Percentiles rank a stretch among this genome's conserved stretches.
phyloP scores from a whole-genome alignment of 2,113 vertebrate species.

The Helogale parvula region DNA sequence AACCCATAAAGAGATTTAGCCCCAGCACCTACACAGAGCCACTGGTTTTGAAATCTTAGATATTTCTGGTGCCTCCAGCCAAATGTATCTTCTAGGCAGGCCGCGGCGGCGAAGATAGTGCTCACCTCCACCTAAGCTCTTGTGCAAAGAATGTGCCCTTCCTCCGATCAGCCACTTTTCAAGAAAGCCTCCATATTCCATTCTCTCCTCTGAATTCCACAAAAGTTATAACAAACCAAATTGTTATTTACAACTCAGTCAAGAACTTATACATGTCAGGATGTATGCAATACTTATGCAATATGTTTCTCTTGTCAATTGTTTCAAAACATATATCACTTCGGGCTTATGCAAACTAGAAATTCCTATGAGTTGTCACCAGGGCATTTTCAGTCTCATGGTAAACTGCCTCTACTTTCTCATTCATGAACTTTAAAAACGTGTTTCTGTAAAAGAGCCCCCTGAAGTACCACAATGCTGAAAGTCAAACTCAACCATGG shows the following conservation, averaged over 20 bases:
- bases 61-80: background rate
- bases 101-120: background rate
- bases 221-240: background rate
- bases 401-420: background rate
- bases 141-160: background rate
- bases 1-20: background rate
- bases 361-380: background rate
- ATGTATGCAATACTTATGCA: no score
- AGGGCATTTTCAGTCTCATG: background rate
- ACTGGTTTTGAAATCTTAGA: background rate
- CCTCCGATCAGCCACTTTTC: background rate
- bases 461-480: background rate
- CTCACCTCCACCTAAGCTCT: background rate
- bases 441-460: background rate
- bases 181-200: background rate
- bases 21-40: background rate
- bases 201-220: background rate
- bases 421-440: background rate
- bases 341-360: background rate
- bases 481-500: background rate
- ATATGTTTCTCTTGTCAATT: background rate
- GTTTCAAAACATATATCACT: background rate
- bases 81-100: background rate
- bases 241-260: background rate
- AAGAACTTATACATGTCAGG: background rate